phyloP scores from a whole-genome alignment of 2,888 invertebrate species.

The Sturmia bella region DNA sequence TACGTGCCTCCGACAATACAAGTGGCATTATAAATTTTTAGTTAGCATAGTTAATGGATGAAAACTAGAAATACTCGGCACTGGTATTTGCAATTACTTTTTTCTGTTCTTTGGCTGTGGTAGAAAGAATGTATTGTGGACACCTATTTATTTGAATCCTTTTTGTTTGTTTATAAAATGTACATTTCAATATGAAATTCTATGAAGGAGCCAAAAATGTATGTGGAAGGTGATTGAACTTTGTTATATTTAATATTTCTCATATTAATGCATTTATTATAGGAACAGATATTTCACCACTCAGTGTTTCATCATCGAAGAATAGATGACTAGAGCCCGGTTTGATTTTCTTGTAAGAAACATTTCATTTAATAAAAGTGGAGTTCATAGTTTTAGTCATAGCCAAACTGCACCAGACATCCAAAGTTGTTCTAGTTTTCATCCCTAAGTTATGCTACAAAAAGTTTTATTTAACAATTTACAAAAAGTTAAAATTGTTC shows the following conservation, averaged over 20 bases:
- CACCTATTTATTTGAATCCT: neutral
- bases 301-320: too few relatives aligned
- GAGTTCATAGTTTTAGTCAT: too few relatives aligned
- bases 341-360: too few relatives aligned
- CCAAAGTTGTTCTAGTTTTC: too few relatives aligned
- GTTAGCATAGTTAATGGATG: slow-evolving; percentile 60
- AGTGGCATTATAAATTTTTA: slow-evolving; percentile 63
- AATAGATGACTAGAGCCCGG: too few relatives aligned
- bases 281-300: too few relatives aligned
- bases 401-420: too few relatives aligned
- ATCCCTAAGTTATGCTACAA: too few relatives aligned
- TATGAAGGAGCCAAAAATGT: neutral
- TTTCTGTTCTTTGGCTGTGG: slow-evolving; percentile 14
- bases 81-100: slow-evolving; percentile 20
- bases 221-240: slow-evolving; percentile 19
- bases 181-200: slow-evolving; percentile 24
- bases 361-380: too few relatives aligned
- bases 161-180: slow-evolving; percentile 4
- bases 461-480: neutral
- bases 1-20: slow-evolving; percentile 62
- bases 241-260: too few relatives aligned
- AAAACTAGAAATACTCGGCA: slow-evolving; percentile 9
- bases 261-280: too few relatives aligned
- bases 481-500: slow-evolving; percentile 10
- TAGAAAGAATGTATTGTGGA: neutral